Evolutionary conservation across 2,888 invertebrate species (phyloP), one percentile per base, ranked within the genome.

Genomic region (Neoscelio sp.): DNA sequence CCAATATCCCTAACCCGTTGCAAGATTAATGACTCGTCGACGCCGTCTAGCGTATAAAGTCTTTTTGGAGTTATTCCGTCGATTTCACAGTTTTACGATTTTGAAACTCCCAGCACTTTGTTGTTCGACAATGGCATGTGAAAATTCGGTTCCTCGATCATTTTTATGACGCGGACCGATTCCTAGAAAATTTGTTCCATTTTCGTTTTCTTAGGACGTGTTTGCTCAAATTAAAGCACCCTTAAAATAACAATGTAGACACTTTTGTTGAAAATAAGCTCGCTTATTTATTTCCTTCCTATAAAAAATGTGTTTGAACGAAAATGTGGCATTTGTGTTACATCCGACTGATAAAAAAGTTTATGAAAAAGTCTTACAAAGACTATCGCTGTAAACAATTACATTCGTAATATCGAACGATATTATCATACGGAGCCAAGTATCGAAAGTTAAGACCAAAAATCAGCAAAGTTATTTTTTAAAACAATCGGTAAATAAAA

Each of bases 1-100:
- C 68, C 62, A 76, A 70, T 76, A 70, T 68, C 60, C 60, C 56
- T 77, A 77, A 65, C 70, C 77, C 77, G 77, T 77, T 70, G 70
- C 64, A 54, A 70, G 76, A 76, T 70, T 70, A 76, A 76, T 76
- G 76, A 64, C 64, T 70, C 56, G 68, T 70, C 62, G 70, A 76
- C 76, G 76, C 70, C 64, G 64, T 54, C 76, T 76, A 64, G 68
- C 76, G 76, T 76, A 64, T 70, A 68, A 76, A 76, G 38, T 26
- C 65, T 71, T 77, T 71, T 70, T 58, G 20, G 38, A 50, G 20
- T 64, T 70, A 64, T 70, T 48, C 48, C 48, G 52, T 48, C 56
- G 48, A 64, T 64, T 68, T 62, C 62, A 77, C 70, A 70, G 64
- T 70, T 77, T 77, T 70, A 77, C 35, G 76, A 70, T 56, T 70